A percentile compares a stretch with the other conserved stretches of the same genome.
Evolutionary conservation across 2,113 vertebrate species (phyloP).

Genomic region (Helogale parvula): DNA sequence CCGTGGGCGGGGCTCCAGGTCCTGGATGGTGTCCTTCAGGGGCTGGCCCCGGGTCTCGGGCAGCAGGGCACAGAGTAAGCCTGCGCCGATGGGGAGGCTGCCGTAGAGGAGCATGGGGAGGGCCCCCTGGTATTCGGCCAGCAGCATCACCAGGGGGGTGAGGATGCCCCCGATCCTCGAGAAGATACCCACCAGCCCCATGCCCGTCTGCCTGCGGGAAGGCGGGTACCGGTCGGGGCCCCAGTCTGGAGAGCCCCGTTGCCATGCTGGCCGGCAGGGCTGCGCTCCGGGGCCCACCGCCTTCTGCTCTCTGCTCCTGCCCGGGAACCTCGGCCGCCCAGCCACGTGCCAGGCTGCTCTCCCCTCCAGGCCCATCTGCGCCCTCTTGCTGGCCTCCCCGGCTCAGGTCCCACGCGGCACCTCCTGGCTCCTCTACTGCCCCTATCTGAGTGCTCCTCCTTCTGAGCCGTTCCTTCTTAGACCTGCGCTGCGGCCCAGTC

Average conservation of each 20-base stretch:
- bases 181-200: conserved; percentile 88
- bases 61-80: conserved; percentile 85
- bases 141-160: conserved; percentile 88
- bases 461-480: not conserved
- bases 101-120: conserved; percentile 90
- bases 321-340: not conserved
- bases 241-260: not conserved
- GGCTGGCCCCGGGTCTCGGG: conserved; percentile 88
- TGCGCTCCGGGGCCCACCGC: not conserved
- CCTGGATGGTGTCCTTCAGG: conserved; percentile 84
- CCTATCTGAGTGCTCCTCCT: not conserved
- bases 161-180: conserved; percentile 88
- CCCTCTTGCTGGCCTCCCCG: not conserved
- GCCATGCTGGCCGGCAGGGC: not conserved
- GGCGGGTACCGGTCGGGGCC: not conserved
- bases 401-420: not conserved
- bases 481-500: not conserved
- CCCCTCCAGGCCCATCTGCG: not conserved
- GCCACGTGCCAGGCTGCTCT: fast-evolving
- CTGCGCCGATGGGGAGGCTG: conserved; percentile 79
- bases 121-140: conserved; percentile 82
- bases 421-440: not conserved
- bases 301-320: not conserved
- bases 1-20: not conserved
- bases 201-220: conserved; percentile 87